Evolutionary conservation across 2,797 vertebrate species (phyloP).

Genomic region (Malacoraja senta): DNA sequence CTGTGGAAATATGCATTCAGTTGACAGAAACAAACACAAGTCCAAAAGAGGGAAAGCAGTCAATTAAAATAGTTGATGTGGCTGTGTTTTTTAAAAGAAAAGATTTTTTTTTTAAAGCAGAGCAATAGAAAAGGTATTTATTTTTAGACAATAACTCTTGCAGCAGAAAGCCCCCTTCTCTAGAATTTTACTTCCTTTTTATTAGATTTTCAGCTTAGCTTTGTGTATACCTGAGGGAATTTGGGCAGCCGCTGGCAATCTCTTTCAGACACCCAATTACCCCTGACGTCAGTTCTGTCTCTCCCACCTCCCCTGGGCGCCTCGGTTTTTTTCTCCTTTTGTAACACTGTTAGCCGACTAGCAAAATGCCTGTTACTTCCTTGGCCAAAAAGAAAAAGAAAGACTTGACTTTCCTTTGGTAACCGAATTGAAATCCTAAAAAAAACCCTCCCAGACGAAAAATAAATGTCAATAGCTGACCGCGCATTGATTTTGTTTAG

Average conservation of each 20-base stretch:
- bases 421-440: constrained; percentile 71
- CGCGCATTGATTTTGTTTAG: constrained; percentile 72
- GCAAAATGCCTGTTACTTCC: constrained; percentile 96
- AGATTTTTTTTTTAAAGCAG: not conserved
- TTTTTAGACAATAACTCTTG: constrained; percentile 62
- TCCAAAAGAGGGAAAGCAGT: not conserved
- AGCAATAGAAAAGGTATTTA: constrained; percentile 42
- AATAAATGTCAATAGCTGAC: constrained; percentile 79
- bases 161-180: constrained; percentile 66
- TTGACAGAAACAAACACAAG: not conserved
- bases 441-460: constrained; percentile 63
- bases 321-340: constrained; percentile 79
- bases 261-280: constrained; percentile 83
- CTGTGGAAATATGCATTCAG: not conserved
- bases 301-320: constrained; percentile 92
- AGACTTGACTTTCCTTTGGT: constrained; percentile 72
- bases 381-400: constrained; percentile 57
- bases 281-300: constrained; percentile 92
- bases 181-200: constrained; percentile 78
- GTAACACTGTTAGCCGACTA: constrained; percentile 96
- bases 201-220: constrained; percentile 75
- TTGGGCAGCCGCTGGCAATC: constrained; percentile 88
- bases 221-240: constrained; percentile 66
- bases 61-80: not conserved
- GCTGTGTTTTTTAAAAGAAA: not conserved